phyloP scores from a whole-genome alignment of 2,797 vertebrate genomes.

The Eulemur rubriventer region DNA sequence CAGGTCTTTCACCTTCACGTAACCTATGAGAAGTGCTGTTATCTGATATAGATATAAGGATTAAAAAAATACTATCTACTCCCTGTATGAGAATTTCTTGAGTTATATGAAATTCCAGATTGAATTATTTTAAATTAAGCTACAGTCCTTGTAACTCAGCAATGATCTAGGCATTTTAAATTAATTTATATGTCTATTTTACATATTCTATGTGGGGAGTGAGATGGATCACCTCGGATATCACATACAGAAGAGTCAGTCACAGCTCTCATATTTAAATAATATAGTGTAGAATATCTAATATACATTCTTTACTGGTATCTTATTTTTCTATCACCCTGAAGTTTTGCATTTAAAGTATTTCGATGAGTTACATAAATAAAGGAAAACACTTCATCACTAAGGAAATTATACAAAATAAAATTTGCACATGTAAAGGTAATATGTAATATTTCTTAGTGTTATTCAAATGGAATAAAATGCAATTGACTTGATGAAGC shows the following conservation, averaged over 20 bases:
- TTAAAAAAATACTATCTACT: neutral
- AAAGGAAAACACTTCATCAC: neutral
- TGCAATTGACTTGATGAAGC: neutral
- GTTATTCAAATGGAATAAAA: neutral
- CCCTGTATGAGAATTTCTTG: neutral
- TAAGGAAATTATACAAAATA: neutral
- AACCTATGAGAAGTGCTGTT: neutral
- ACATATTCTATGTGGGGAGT: neutral
- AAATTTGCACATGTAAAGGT: neutral
- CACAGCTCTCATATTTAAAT: neutral
- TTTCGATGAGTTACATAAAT: neutral
- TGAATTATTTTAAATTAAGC: neutral
- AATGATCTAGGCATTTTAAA: neutral
- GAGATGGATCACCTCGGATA: neutral
- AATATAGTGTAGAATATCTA: neutral
- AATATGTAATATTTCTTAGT: neutral
- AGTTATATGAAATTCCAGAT: neutral
- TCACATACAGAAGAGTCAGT: neutral
- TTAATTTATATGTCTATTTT: neutral
- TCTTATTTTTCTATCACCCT: neutral
- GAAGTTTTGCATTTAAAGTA: neutral
- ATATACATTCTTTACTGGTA: neutral
- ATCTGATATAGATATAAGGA: neutral
- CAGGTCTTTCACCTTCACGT: neutral
- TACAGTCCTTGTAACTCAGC: neutral